Evolutionary conservation across 2,113 vertebrate genomes (phyloP).

Genomic region (Muntiacus reevesi): DNA sequence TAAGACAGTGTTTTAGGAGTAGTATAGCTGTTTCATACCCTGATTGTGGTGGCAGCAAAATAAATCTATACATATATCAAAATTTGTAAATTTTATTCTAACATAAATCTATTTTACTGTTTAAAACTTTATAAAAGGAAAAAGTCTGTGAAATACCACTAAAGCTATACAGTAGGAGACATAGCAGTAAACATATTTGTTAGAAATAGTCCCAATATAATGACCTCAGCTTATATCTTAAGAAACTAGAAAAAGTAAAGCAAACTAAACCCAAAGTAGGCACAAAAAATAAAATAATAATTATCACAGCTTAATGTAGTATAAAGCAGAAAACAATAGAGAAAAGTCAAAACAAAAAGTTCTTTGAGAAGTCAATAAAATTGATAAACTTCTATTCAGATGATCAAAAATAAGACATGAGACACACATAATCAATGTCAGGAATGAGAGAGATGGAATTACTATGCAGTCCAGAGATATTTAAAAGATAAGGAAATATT

Average conservation of each 20-base stretch:
- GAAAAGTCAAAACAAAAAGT: not conserved
- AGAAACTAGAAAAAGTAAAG: not conserved
- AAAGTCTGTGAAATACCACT: not conserved
- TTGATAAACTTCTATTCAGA: not conserved
- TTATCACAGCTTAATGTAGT: not conserved
- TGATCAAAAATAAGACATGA: not conserved
- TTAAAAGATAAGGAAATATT: not conserved
- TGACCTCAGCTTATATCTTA: not conserved
- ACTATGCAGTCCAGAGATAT: not conserved
- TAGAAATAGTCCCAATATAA: not conserved
- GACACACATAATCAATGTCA: not conserved
- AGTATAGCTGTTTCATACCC: not conserved
- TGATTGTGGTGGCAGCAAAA: not conserved
- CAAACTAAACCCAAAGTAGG: not conserved
- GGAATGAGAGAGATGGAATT: not conserved
- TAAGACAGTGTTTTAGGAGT: not conserved
- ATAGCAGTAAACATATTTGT: not conserved
- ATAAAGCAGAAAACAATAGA: not conserved
- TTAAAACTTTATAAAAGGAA: not conserved
- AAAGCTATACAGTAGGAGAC: not conserved
- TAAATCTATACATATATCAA: not conserved
- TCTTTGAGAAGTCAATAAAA: not conserved
- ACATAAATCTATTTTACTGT: not conserved
- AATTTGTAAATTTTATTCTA: not conserved
- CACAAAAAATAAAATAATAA: not conserved